Percentiles rank a stretch among this genome's conserved stretches.
Conservation (phyloP, 2,888 invertebrate species). For the Anthrax anthrax region DNA sequence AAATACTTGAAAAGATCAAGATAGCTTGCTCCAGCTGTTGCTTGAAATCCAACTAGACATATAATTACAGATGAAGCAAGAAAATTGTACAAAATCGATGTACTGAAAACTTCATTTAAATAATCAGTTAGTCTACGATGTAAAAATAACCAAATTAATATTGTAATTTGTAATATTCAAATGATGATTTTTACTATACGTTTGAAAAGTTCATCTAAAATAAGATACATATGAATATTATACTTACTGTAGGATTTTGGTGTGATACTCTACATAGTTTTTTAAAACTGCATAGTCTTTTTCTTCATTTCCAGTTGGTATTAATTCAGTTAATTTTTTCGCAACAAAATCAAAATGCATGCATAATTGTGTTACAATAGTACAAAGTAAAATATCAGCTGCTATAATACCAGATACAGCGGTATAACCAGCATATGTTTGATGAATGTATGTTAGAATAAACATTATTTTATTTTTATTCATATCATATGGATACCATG, state of each 20-base stretch:
- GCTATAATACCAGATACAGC: constrained; percentile 22
- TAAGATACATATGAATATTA: too few relatives aligned
- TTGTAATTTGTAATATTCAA: too few relatives aligned
- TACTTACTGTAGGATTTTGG: too few relatives aligned
- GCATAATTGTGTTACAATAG: constrained; percentile 22
- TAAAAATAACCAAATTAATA: too few relatives aligned
- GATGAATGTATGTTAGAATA: constrained; percentile 18
- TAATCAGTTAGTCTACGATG: constrained; percentile 15
- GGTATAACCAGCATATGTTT: constrained; percentile 20
- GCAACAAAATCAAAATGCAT: constrained; percentile 26
- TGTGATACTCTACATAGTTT: too few relatives aligned
- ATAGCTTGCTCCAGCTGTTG: constrained; percentile 20
- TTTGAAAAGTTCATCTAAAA: too few relatives aligned
- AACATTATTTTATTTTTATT: constrained; percentile 15
- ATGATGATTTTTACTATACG: too few relatives aligned
- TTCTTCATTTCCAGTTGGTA: constrained; percentile 11
- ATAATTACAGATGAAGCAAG: constrained; percentile 23
- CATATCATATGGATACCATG: constrained; percentile 13
- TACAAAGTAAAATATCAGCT: constrained; percentile 24
- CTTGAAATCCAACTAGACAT: constrained; percentile 27
- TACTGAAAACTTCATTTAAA: constrained; percentile 23
- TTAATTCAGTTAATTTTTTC: constrained; percentile 14
- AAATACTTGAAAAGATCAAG: constrained; percentile 20
- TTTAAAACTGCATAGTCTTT: too few relatives aligned
- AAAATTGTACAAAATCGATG: constrained; percentile 24